Percentiles rank a stretch among this genome's conserved stretches.
Evolutionary conservation across 2,113 vertebrate genomes (phyloP).

Genomic region (Mungos mungo): DNA sequence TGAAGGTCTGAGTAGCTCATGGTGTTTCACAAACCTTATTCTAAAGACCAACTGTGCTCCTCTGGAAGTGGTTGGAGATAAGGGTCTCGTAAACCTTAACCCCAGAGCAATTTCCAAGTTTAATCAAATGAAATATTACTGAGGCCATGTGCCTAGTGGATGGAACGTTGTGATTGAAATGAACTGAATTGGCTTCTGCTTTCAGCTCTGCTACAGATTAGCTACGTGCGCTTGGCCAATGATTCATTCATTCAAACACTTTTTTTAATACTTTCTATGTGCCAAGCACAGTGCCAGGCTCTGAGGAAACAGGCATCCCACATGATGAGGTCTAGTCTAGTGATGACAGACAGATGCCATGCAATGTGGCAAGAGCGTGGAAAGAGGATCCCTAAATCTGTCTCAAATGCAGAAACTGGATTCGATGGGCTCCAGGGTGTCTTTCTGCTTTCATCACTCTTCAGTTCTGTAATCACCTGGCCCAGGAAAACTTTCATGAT

Average conservation of each 20-base stretch:
- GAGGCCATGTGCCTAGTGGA: neutral
- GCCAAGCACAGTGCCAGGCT: neutral
- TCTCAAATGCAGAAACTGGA: neutral
- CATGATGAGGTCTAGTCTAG: neutral
- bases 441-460: neutral
- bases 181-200: neutral
- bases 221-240: neutral
- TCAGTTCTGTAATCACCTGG: neutral
- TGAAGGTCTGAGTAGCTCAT: neutral
- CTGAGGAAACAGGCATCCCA: neutral
- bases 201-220: neutral
- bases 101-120: neutral
- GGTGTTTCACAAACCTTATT: neutral
- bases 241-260: neutral
- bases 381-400: neutral
- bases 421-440: neutral
- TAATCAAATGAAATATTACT: neutral
- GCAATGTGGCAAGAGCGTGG: too few relatives aligned
- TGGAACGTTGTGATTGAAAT: neutral
- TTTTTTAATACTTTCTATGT: neutral
- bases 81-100: neutral
- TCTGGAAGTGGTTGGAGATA: neutral
- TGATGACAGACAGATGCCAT: fast-evolving
- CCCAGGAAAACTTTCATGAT: neutral
- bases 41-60: neutral